Base-by-base conservation (phyloP, 2,113 vertebrate genomes). In the Hypanus sabinus region DNA sequence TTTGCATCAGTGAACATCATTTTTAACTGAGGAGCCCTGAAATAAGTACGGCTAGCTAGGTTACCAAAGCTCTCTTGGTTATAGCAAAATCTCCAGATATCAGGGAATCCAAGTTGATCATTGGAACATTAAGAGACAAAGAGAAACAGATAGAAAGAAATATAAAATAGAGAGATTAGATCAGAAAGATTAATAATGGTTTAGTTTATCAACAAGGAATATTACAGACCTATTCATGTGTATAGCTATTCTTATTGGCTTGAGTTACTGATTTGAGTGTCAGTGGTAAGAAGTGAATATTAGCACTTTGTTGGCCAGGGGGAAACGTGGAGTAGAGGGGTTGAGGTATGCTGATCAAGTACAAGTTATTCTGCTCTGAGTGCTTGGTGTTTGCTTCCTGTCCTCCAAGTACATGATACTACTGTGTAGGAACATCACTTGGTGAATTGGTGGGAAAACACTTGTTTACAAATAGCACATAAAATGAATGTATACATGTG, bases 381-480 rank as follows among this genome's bases (percentile, higher is more conserved):
- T 20, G 18, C 33, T 91, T 68, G 18, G n/a, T 70, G 18, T 70
- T 70, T 91, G 88, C 60, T 24, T 22, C n/a, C 88, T 70, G 30
- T 22, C 65, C 65, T 70, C 57, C 33, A 38, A 70, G 36, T 71
- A 38, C 36, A 71, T 22, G 65, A n/a, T 71, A 24, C 68, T 10
- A 22, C 38, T 20, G 33, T 18, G 16, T 71, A 36, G n/a, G n/a
- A 92, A 70, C 11, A 71, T 36, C 36, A 33, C 90, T 24, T 9
- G 33, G 36, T 24, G 90, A 92, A 73, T 38, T 68, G 90, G 90
- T 92, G 33, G 90, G 65, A 92, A 92, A 70, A 92, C 70, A 38
- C 9, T 71, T 92, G 68, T 92, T 92, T 92, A 71, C 11, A 65
- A 92, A 46, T 71, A 24, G 2, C 12, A 38, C 9, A 38, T 38